A percentile compares a stretch with the other conserved stretches of the same genome.
phyloP scores from a whole-genome alignment of 2,888 invertebrate genomes.

The Sphinx pinastri region DNA sequence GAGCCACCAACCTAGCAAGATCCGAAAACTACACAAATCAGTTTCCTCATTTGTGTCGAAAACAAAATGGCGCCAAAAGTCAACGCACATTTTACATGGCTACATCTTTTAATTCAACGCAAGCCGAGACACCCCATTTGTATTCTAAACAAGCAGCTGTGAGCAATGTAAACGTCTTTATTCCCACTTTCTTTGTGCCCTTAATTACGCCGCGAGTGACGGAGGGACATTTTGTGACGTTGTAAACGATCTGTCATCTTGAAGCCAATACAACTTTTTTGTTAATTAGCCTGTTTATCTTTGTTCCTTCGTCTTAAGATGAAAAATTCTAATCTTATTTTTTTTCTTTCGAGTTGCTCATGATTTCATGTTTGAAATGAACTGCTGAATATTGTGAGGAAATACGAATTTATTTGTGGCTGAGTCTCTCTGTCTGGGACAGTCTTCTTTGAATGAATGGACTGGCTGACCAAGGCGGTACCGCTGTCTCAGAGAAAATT shows the following conservation, averaged over 20 bases:
- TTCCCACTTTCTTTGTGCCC: conserved; percentile 40
- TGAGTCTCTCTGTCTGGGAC: not conserved
- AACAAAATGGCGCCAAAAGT: not conserved
- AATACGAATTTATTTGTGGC: not conserved
- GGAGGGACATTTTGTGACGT: conserved; percentile 64
- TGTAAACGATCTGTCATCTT: conserved; percentile 80
- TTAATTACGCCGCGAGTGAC: conserved; percentile 61
- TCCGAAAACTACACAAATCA: no score
- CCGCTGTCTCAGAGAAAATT: no score
- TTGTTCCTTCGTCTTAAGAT: not conserved
- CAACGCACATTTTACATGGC: conserved; percentile 7
- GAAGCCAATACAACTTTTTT: conserved; percentile 50
- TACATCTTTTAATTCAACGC: conserved; percentile 16
- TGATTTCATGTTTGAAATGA: not conserved
- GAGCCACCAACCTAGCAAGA: no score
- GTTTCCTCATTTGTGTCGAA: no score
- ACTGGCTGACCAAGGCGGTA: no score
- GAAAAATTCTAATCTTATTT: not conserved
- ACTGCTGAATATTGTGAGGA: no score
- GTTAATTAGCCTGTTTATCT: conserved; percentile 3
- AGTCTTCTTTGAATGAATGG: no score
- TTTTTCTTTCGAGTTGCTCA: not conserved
- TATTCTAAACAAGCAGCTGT: conserved; percentile 26
- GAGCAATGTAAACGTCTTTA: conserved; percentile 25
- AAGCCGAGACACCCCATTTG: conserved; percentile 7